Percentiles rank a stretch among this genome's conserved stretches.
Conservation (phyloP, 2,888 invertebrate species). For the Drosophila macrothrix region DNA sequence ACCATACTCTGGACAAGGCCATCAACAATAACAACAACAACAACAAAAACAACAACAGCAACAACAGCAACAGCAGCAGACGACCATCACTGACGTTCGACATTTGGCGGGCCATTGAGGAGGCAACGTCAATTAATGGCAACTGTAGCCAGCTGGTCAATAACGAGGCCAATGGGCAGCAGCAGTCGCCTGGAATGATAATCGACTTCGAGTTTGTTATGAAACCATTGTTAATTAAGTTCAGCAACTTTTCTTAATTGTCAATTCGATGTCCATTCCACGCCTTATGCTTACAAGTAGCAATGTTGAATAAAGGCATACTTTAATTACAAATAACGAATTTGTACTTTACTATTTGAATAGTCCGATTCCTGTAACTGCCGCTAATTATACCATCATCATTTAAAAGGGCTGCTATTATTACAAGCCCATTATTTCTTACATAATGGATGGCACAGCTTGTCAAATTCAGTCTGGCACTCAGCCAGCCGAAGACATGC, state of each 20-base stretch:
- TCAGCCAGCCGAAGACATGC: too few relatives aligned
- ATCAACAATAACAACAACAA: not conserved
- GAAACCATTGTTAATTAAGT: slow-evolving; percentile 13
- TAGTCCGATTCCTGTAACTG: not conserved
- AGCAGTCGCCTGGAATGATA: slow-evolving; percentile 8
- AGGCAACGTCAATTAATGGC: slow-evolving; percentile 45
- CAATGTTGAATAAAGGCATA: not conserved
- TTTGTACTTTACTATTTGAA: not conserved
- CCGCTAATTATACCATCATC: not conserved
- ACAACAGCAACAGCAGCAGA: not conserved
- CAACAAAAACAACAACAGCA: not conserved
- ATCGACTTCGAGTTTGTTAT: slow-evolving; percentile 2
- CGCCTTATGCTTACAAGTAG: not conserved
- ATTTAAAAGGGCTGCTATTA: not conserved
- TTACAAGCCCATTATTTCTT: not conserved
- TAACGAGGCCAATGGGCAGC: slow-evolving; percentile 13
- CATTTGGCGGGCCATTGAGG: slow-evolving; percentile 42
- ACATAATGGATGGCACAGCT: not conserved
- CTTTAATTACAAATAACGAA: not conserved
- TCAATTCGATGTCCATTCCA: not conserved
- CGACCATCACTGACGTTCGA: slow-evolving; percentile 30
- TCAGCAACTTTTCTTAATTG: slow-evolving; percentile 6
- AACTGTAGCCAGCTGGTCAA: slow-evolving; percentile 15
- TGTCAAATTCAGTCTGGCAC: not conserved
- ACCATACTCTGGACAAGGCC: not conserved